A percentile compares a stretch with the other conserved stretches of the same genome.
Evolutionary conservation across 1,140 invertebrate genomes (phyloP).

Genomic region (Parapsyche elsis): DNA sequence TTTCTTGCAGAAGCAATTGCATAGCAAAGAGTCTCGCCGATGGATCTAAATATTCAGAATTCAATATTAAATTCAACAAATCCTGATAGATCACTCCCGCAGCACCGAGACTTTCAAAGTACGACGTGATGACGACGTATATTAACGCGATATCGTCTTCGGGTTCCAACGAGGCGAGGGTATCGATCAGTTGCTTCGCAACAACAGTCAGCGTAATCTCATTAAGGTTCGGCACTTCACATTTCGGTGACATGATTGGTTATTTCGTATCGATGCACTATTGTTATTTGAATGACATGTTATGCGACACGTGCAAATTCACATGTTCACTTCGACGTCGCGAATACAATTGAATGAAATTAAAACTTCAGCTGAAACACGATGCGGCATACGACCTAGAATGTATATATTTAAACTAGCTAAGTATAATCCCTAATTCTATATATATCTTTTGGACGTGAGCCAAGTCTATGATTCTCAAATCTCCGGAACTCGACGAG

Average conservation of each 20-base stretch:
- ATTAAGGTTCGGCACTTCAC: slow-evolving; percentile 63
- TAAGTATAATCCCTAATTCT: slow-evolving; percentile 28
- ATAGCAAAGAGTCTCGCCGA: slow-evolving; percentile 72
- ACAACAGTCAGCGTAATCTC: slow-evolving; percentile 65
- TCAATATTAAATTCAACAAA: slow-evolving; percentile 71
- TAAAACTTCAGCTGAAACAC: slow-evolving; percentile 38
- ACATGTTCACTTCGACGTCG: slow-evolving; percentile 2
- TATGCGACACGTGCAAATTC: neutral
- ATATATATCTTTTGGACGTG: slow-evolving; percentile 12
- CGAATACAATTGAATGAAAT: slow-evolving; percentile 35
- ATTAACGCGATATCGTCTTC: slow-evolving; percentile 68
- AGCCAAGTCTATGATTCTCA: neutral
- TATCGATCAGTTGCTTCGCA: slow-evolving; percentile 65
- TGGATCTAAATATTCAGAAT: slow-evolving; percentile 72
- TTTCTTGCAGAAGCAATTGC: slow-evolving; percentile 70
- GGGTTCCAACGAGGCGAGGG: slow-evolving; percentile 63
- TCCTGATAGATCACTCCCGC: slow-evolving; percentile 74
- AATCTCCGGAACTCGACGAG: too few relatives aligned
- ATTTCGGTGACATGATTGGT: slow-evolving; percentile 65
- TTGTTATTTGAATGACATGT: slow-evolving; percentile 6
- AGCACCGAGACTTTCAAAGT: slow-evolving; percentile 68
- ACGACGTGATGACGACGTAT: slow-evolving; percentile 70
- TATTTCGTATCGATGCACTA: slow-evolving; percentile 17
- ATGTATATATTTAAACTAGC: slow-evolving; percentile 48
- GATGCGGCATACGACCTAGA: slow-evolving; percentile 55